Evolutionary conservation across 2,797 vertebrate species (phyloP), one percentile per base, ranked within the genome.

Genomic region (Hippoglossus hippoglossus): DNA sequence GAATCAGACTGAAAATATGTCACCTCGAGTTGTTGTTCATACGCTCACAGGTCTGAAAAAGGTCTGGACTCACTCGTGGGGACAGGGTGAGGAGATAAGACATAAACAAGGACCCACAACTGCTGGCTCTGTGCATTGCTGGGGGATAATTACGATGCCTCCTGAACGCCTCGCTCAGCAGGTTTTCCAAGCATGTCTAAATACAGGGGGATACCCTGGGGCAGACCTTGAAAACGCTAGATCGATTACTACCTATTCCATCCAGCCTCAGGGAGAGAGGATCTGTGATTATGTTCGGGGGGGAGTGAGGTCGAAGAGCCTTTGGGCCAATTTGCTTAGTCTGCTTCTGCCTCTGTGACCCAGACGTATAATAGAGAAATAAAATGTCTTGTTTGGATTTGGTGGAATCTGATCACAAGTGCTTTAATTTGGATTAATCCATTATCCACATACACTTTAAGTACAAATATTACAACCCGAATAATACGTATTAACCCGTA

Each of bases 241-340:
- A 56, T 50, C 24, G 41, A 60, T 62, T 60, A 34, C 16, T 63
- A 12, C 11, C 39, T 60, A 31, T 26, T 41, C 61, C 13, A 19
- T 67, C 15, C 46, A 65, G 65, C 31, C 15, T n/a, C 22, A 24
- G 25, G 72, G 46, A 53, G 46, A 55, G n/a, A 41, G 44, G 22
- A 25, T 59, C 21, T 31, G 39, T 19, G 4, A 34, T 31, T 6
- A 21, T 46, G 46, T 34, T 6, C n/a, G n/a, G 24, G 28, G 16
- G 26, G 22, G 22, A 21, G 50, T 10, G 25, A 61, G 22, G 9
- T 15, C 56, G 21, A 64, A 22, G 19, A 44, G 36, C 10, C 36
- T 58, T 11, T 44, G 41, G 44, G 59, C 31, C 55, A 34, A 39
- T 68, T 36, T 44, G n/a, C 18, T 36, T 12, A 36, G 34, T 36